A percentile compares a stretch with the other conserved stretches of the same genome.
Conservation (phyloP, 2,888 invertebrate genomes). For the Melieria omissa region DNA sequence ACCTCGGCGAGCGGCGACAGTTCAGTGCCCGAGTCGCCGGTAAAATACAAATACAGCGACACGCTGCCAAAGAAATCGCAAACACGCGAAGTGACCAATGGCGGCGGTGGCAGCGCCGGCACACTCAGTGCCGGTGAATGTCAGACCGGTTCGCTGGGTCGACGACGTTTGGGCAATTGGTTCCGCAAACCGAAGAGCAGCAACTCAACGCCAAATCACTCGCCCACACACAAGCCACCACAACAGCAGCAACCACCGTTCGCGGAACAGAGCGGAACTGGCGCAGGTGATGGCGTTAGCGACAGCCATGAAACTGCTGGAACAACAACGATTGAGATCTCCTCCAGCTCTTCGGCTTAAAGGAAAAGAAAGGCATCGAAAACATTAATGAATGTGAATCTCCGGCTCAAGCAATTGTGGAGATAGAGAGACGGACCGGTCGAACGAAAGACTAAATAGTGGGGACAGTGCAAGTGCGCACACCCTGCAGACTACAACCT, state of each 20-base stretch:
- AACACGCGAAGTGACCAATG: constrained; percentile 43
- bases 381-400: too few species aligned
- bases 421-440: too few species aligned
- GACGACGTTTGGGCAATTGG: constrained; percentile 66
- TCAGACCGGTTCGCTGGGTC: constrained; percentile 63
- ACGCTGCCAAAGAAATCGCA: constrained; percentile 65
- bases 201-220: constrained; percentile 66
- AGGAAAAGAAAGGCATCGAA: background rate
- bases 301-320: too few species aligned
- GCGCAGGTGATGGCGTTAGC: too few species aligned
- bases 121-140: constrained; percentile 45
- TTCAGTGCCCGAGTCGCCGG: constrained; percentile 60
- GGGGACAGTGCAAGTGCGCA: too few species aligned
- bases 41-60: constrained; percentile 63
- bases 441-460: too few species aligned
- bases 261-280: too few species aligned
- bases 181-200: constrained; percentile 66
- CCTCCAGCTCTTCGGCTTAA: constrained; percentile 23
- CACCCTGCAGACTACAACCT: too few species aligned
- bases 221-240: constrained; percentile 64
- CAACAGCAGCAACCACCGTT: too few species aligned
- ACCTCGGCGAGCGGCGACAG: constrained; percentile 56
- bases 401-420: too few species aligned
- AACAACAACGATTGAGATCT: background rate
- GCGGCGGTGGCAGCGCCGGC: constrained; percentile 24